Evolutionary conservation across 2,797 vertebrate species (phyloP), one percentile per base, ranked within the genome.

Genomic region (Melanotaenia parkinsoni): DNA sequence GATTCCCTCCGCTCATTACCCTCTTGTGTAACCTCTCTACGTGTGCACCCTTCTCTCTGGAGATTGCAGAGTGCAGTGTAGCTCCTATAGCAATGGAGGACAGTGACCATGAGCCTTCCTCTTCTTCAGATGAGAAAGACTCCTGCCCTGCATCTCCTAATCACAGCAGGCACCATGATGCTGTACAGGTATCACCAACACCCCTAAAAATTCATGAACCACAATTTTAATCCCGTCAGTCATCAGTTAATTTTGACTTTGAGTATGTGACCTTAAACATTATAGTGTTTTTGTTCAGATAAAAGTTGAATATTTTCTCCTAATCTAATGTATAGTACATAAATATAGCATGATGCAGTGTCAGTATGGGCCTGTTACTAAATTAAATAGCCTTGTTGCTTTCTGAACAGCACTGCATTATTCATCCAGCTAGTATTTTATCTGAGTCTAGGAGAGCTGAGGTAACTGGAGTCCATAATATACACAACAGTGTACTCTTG

Each of bases 21-120:
- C 32, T 63, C 60, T 28, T 22, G 1, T 20, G 47, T 18, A 63
- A 63, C 69, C 20, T 35, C 40, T 50, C 50, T 53, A 61, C 63
- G 47, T 67, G 2, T 67, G 10, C 58, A 66, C 63, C 77, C 71
- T 85, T 79, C 61, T 83, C 85, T 57, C 85, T 90, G 90, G 88
- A 95, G 94, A 91, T 94, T 72, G 77, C 88, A 92, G 91, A 92
- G 88, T 92, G 85, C 69, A 73, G 88, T 54, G 38, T 90, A 76
- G 88, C 88, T 56, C 89, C 92, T 8, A 80, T 93, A 57, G 90
- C 90, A 45, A 94, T 95, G 93, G 94, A 93, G 81, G 94, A 95
- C 78, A 91, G 90, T 84, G 93, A 94, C 82, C 91, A 85, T 0
- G 93, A 94, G 68, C 74, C 60, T 67, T 84, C 88, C 67, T 92